Percentiles rank a stretch among this genome's conserved stretches.
Evolutionary conservation across 2,888 invertebrate species (phyloP).

Genomic region (Synanthedon vespiformis): DNA sequence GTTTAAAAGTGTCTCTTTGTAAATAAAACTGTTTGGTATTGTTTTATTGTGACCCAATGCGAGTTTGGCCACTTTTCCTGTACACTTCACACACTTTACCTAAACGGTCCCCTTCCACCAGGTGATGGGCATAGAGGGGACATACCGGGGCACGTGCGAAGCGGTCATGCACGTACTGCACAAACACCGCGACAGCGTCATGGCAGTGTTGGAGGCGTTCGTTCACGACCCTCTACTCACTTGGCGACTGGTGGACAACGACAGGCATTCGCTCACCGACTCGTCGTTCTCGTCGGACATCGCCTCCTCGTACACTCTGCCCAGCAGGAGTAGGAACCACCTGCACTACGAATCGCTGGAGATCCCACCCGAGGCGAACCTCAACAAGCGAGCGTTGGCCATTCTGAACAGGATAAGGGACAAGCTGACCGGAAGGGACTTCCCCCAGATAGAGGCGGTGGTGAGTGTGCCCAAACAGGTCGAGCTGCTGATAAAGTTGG

Average conservation of each 20-base stretch:
- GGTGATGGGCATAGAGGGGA: constrained; percentile 98
- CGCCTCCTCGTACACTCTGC: constrained; percentile 48
- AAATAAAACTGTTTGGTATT: no score
- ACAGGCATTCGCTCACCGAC: constrained; percentile 46
- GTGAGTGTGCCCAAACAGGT: constrained; percentile 91
- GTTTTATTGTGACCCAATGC: not conserved
- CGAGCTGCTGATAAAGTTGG: constrained; percentile 92
- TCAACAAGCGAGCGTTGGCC: constrained; percentile 92
- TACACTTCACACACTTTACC: not conserved
- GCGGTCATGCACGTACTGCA: constrained; percentile 95
- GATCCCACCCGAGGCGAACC: constrained; percentile 77
- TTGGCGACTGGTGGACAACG: constrained; percentile 81
- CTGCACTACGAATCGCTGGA: constrained; percentile 52
- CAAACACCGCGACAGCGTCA: constrained; percentile 94
- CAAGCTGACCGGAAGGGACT: constrained; percentile 94
- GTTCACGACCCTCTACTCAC: constrained; percentile 98
- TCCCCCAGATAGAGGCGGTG: constrained; percentile 78
- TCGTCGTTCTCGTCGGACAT: constrained; percentile 56
- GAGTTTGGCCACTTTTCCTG: not conserved
- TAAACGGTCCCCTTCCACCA: constrained; percentile 6
- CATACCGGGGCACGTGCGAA: constrained; percentile 94
- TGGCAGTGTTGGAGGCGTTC: constrained; percentile 99
- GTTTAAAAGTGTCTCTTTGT: no score
- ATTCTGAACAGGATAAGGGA: constrained; percentile 94
- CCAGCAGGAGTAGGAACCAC: constrained; percentile 47